phyloP scores from a whole-genome alignment of 2,797 vertebrate species.

The Anabacerthia variegaticeps region DNA sequence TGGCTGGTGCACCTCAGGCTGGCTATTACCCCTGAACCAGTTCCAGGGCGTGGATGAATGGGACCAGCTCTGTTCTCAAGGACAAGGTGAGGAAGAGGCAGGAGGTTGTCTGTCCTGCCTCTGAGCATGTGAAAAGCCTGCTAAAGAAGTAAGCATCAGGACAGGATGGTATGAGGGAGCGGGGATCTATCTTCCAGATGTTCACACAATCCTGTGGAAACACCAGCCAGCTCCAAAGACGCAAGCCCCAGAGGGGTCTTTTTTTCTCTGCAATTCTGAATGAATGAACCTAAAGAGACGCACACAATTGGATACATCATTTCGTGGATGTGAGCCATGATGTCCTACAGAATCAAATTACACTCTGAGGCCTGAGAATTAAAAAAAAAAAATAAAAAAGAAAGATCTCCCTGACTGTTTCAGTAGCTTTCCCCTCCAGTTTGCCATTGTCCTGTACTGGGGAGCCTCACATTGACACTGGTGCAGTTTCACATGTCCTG shows the following conservation, averaged over 20 bases:
- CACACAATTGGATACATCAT: not conserved
- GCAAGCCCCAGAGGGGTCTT: not conserved
- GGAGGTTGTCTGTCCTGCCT: not conserved
- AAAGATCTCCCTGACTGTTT: not conserved
- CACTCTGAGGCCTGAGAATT: not conserved
- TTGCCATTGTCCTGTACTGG: not conserved
- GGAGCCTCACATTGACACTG: not conserved
- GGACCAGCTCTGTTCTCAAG: not conserved
- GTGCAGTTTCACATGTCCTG: not conserved
- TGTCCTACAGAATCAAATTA: not conserved
- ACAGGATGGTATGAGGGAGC: not conserved
- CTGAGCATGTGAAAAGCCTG: not conserved
- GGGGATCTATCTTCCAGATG: not conserved
- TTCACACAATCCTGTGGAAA: not conserved
- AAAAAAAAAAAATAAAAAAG: not conserved
- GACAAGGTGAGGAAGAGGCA: not conserved
- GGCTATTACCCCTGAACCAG: not conserved
- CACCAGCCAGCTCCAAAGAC: not conserved
- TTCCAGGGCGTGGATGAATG: accelerated
- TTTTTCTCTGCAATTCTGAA: not conserved
- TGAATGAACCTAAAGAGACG: not conserved
- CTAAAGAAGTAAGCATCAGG: not conserved
- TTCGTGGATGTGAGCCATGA: not conserved
- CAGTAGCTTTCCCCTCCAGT: not conserved
- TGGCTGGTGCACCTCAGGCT: not conserved